Conservation (phyloP, 2,113 vertebrate genomes). For the Regulus satrapa region DNA sequence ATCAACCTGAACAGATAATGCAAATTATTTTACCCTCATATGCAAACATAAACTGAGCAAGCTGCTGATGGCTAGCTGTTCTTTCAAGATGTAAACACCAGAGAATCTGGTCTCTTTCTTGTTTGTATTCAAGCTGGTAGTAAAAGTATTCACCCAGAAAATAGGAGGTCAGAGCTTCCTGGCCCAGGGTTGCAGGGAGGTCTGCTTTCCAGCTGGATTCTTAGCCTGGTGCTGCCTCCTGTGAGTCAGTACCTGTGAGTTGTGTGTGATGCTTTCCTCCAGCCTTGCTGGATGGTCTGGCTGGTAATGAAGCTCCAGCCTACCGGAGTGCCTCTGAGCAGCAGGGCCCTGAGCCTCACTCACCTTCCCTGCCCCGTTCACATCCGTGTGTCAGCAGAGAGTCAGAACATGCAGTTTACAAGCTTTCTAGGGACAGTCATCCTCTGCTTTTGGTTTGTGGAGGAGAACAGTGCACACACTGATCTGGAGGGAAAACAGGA, state of each 20-base stretch:
- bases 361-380: not conserved
- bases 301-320: not conserved
- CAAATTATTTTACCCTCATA: not conserved
- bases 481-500: not conserved
- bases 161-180: not conserved
- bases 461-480: not conserved
- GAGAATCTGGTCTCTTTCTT: not conserved
- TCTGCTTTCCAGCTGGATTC: not conserved
- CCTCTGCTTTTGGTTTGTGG: not conserved
- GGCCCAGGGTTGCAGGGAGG: not conserved
- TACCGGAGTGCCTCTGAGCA: fast-evolving
- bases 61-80: not conserved
- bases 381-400: not conserved
- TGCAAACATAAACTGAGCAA: not conserved
- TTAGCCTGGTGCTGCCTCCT: not conserved
- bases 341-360: not conserved
- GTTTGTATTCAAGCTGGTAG: not conserved
- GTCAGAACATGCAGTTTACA: not conserved
- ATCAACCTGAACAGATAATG: not conserved
- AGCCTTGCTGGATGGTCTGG: not conserved
- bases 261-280: not conserved
- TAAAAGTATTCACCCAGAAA: not conserved
- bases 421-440: not conserved
- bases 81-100: not conserved
- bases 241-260: fast-evolving